Evolutionary conservation across 2,888 invertebrate genomes (phyloP), one percentile per base, ranked within the genome.

Genomic region (Lepidochrysops patricia): DNA sequence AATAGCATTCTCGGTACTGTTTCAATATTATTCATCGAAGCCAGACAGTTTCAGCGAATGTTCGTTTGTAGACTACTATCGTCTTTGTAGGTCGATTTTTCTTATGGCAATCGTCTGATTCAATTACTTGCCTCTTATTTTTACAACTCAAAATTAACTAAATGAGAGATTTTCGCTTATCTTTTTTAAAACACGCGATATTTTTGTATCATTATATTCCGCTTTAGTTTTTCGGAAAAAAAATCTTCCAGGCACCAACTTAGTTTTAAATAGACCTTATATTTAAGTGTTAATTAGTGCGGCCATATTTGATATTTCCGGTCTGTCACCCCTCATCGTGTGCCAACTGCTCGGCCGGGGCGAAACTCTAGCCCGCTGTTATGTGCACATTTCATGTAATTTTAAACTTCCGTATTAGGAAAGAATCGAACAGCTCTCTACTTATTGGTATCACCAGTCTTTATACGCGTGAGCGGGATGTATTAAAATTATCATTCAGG

Each of bases 271-370:
- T n/a, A n/a, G n/a, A n/a, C n/a, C n/a, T n/a, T n/a, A n/a, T n/a
- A n/a, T n/a, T n/a, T n/a, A n/a, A n/a, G n/a, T n/a, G n/a, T n/a
- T 50, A 26, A 50, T 50, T 50, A 26, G 50, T 50, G 5, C 13
- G 26, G n/a, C 13, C 50, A 43, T 50, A 13, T 25, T n/a, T 13
- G 25, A 50, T 50, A 26, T 50, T 50, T 50, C 50, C 50, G 50
- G 25, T 50, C 50, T 25, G 50, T 26, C 50, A 50, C 25, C 50
- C 50, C 25, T 26, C 50, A 26, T 50, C 50, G 50, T 50, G 49
- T 26, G 49, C 49, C 25, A 19, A 43, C n/a, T n/a, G n/a, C n/a
- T n/a, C n/a, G n/a, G 43, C 19, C 43, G 43, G 43, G 50, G 50
- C 26, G 50, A 50, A 50, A 50, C 26, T 26, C 50, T 50, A 50